These are phyloP conservation scores for Agrochola lota DNA, from an alignment of 2,888 invertebrate species.

Conservation along the genomic window DNA sequence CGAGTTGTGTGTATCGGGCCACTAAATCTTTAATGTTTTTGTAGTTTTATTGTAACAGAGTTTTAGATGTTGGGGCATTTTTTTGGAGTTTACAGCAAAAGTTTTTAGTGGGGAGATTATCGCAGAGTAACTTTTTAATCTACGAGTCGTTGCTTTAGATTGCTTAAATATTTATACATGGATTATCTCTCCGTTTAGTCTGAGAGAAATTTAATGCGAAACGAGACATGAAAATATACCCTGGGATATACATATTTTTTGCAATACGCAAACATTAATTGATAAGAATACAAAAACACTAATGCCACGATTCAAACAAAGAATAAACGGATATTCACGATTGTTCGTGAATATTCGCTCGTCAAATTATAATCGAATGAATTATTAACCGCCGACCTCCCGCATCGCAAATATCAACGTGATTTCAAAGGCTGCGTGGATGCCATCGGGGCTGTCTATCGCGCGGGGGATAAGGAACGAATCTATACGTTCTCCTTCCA, in stretches of 20 bases:
- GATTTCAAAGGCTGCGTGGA: constrained; percentile 56
- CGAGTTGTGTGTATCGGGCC: constrained; percentile 58
- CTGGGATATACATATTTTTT: not conserved
- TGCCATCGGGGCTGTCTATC: constrained; percentile 55
- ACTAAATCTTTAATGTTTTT: constrained; percentile 65
- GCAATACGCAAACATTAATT: not conserved
- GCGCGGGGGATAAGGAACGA: constrained; percentile 47
- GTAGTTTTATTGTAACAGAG: constrained; percentile 64
- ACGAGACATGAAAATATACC: not conserved
- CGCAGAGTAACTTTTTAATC: constrained; percentile 52
- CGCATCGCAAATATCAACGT: constrained; percentile 55
- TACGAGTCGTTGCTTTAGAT: constrained; percentile 37
- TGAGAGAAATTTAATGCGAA: not conserved
- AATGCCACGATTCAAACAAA: not conserved
- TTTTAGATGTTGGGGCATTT: constrained; percentile 47
- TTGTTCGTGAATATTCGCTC: not conserved
- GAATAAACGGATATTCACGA: not conserved
- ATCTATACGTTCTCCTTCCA: constrained; percentile 48
- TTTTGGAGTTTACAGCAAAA: constrained; percentile 48
- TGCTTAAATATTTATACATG: constrained; percentile 39
- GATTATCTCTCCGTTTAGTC: constrained; percentile 29
- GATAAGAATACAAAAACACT: not conserved
- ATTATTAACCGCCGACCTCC: constrained; percentile 49
- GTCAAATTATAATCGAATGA: constrained; percentile 44
- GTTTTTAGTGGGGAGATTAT: constrained; percentile 55